Percentiles rank a stretch among this genome's conserved stretches.
These are phyloP conservation scores for Tinamus guttatus DNA, from an alignment of 2,113 vertebrate species.

Conservation along the genomic window DNA sequence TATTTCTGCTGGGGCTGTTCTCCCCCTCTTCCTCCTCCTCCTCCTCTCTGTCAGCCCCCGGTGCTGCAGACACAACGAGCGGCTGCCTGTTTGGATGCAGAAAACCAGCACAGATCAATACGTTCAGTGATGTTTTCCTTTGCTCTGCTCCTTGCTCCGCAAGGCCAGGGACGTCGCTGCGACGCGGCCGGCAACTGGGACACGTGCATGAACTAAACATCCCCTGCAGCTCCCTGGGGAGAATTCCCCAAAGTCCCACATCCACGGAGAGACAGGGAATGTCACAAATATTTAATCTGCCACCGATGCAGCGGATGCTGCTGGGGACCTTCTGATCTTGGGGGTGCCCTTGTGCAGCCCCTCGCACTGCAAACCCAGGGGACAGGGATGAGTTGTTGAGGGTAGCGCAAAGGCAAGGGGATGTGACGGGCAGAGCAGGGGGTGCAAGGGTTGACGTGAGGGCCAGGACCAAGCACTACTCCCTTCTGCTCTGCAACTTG, in stretches of 20 bases:
- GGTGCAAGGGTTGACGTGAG: too few relatives aligned
- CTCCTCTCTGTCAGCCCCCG: not conserved
- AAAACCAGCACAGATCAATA: conserved; percentile 8
- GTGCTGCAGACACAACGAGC: not conserved
- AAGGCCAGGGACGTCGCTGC: not conserved
- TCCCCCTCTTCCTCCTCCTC: not conserved
- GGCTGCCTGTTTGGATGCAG: not conserved
- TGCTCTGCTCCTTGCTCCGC: not conserved
- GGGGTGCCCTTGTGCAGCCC: too few relatives aligned
- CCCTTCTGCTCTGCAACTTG: not conserved
- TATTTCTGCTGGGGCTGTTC: not conserved
- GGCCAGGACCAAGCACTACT: too few relatives aligned
- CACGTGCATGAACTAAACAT: not conserved
- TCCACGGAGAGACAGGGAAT: not conserved
- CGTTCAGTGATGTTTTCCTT: not conserved
- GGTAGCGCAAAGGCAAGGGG: too few relatives aligned
- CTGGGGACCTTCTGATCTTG: too few relatives aligned
- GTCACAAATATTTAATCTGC: not conserved
- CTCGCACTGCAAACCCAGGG: too few relatives aligned
- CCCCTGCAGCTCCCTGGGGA: not conserved
- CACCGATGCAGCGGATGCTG: not conserved
- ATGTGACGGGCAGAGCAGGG: too few relatives aligned
- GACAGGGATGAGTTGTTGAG: too few relatives aligned
- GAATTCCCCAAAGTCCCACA: not conserved
- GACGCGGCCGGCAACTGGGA: not conserved